Percentiles rank a stretch among this genome's conserved stretches.
phyloP scores from a whole-genome alignment of 1,140 invertebrate species.

The Conus ventricosus region DNA sequence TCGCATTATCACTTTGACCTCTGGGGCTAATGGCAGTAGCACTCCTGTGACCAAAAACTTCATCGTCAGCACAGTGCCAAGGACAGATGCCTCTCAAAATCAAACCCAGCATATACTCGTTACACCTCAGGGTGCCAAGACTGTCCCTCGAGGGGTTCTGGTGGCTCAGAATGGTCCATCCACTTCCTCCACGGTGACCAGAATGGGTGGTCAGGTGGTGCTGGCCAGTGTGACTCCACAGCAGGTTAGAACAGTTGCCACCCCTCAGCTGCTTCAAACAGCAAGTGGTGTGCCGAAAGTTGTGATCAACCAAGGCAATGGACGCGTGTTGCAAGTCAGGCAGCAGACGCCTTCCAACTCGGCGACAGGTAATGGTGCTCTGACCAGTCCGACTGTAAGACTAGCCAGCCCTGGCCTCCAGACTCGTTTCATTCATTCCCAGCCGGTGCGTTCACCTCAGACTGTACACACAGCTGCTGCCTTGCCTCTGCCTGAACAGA shows the following conservation, averaged over 20 bases:
- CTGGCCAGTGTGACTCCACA: background rate
- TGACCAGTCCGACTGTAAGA: background rate
- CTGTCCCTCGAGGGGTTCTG: background rate
- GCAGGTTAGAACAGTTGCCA: background rate
- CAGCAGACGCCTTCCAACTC: background rate
- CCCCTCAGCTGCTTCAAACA: background rate
- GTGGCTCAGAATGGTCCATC: constrained; percentile 18
- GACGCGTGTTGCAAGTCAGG: background rate
- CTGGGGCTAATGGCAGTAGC: background rate
- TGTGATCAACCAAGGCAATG: background rate
- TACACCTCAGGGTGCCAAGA: background rate
- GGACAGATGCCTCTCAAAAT: background rate
- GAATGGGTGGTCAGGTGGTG: constrained; percentile 1
- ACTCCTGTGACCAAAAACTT: background rate
- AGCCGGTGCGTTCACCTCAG: background rate
- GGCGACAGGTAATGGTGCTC: background rate
- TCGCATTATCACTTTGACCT: constrained; percentile 15
- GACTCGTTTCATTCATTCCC: background rate
- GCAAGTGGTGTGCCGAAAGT: background rate
- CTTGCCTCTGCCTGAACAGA: background rate
- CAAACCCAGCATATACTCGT: background rate
- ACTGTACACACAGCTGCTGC: background rate
- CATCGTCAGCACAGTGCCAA: background rate
- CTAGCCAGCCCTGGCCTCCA: background rate
- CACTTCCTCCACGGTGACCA: background rate